These are phyloP conservation scores for Hypomesus transpacificus DNA, from an alignment of 2,113 vertebrate genomes.

Conservation along the genomic window DNA sequence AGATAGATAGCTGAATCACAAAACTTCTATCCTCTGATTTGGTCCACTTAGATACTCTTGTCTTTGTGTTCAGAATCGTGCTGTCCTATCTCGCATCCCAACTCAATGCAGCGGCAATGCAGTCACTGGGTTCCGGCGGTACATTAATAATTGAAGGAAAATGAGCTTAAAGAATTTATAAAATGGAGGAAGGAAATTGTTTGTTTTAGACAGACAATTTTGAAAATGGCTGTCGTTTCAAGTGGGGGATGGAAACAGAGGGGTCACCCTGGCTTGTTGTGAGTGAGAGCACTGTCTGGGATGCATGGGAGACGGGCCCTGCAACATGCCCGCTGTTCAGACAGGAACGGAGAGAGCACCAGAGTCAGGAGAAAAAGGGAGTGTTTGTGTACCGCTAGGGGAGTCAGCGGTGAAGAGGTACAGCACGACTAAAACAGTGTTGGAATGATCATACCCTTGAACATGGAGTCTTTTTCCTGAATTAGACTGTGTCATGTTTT, in stretches of 20 bases:
- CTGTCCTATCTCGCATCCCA: not conserved
- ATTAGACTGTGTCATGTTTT: no score
- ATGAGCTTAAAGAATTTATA: slow-evolving; percentile 43
- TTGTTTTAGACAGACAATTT: slow-evolving; percentile 41
- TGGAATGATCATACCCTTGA: not conserved
- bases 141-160: slow-evolving; percentile 46
- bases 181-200: slow-evolving; percentile 37
- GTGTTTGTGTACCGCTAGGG: not conserved
- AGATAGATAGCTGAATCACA: no score
- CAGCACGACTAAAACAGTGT: not conserved
- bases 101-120: slow-evolving; percentile 15
- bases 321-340: not conserved
- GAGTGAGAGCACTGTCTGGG: not conserved
- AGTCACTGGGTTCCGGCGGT: slow-evolving; percentile 15
- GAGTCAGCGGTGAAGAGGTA: not conserved
- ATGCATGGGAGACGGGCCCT: not conserved
- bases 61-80: not conserved
- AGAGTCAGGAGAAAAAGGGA: not conserved
- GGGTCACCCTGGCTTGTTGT: not conserved
- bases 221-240: slow-evolving; percentile 35
- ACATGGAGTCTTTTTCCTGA: no score
- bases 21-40: no score
- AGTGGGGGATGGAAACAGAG: slow-evolving; percentile 10
- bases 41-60: not conserved
- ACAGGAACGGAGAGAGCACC: not conserved